Percentiles rank a stretch among this genome's conserved stretches.
Conservation (phyloP, 2,797 vertebrate species). For the Onychomys leucogaster region DNA sequence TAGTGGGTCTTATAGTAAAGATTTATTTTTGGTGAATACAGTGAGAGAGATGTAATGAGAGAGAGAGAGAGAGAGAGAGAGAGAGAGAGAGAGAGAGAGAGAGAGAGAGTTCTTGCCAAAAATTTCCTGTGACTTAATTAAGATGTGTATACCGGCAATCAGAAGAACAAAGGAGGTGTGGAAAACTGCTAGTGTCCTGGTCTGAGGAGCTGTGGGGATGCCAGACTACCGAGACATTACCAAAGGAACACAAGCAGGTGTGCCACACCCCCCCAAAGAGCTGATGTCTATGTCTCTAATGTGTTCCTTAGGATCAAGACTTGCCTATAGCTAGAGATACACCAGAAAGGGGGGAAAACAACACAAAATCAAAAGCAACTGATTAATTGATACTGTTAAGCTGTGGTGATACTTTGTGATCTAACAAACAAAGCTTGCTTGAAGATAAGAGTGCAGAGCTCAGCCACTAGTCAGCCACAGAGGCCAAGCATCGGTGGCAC, state of each 20-base stretch:
- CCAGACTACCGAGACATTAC: not conserved
- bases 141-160: not conserved
- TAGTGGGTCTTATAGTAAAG: not conserved
- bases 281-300: not conserved
- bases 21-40: not conserved
- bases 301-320: not conserved
- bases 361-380: not conserved
- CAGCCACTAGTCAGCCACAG: too few relatives aligned
- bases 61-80: not conserved
- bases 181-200: not conserved
- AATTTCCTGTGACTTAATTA: constrained; percentile 5
- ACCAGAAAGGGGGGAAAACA: not conserved
- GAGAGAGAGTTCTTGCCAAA: not conserved
- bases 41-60: not conserved
- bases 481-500: too few relatives aligned
- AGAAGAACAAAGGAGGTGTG: not conserved
- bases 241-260: not conserved
- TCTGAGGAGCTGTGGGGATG: not conserved
- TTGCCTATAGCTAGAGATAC: not conserved
- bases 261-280: not conserved
- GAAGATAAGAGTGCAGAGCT: too few relatives aligned
- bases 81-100: not conserved
- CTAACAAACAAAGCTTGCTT: too few relatives aligned
- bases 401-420: too few relatives aligned
- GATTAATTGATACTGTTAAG: not conserved